phyloP scores from a whole-genome alignment of 2,888 invertebrate genomes.

The Aproaerema taeniolella region DNA sequence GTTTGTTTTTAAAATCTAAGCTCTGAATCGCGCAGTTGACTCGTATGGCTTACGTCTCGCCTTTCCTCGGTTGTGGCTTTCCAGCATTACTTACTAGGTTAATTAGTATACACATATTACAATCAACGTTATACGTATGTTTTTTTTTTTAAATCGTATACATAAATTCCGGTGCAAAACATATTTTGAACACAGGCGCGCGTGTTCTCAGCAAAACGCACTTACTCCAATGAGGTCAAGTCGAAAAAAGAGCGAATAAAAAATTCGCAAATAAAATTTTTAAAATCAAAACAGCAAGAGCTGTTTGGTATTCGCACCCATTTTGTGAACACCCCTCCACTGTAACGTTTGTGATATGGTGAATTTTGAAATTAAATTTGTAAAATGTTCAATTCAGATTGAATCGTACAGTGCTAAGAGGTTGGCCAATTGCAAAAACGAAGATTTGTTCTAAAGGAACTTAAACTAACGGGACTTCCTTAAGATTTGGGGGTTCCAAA shows the following conservation, averaged over 20 bases:
- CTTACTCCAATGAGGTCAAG: slow-evolving; percentile 25
- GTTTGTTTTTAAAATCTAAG: slow-evolving; percentile 54
- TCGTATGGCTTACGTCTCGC: slow-evolving; percentile 9
- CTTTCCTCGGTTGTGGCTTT: background rate
- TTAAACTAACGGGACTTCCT: slow-evolving; percentile 56
- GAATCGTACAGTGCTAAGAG: slow-evolving; percentile 71
- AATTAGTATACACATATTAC: slow-evolving; percentile 77
- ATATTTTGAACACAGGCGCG: slow-evolving; percentile 59
- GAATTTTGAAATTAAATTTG: slow-evolving; percentile 34
- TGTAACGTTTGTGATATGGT: slow-evolving; percentile 47
- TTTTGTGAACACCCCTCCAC: slow-evolving; percentile 65
- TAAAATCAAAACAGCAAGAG: slow-evolving; percentile 2
- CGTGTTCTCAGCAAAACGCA: slow-evolving; percentile 40
- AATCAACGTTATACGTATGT: slow-evolving; percentile 75
- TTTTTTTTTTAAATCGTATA: slow-evolving; percentile 70
- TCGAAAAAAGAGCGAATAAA: slow-evolving; percentile 26
- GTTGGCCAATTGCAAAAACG: slow-evolving; percentile 79
- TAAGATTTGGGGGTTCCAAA: slow-evolving; percentile 32
- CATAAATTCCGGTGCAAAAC: slow-evolving; percentile 72
- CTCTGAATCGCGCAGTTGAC: slow-evolving; percentile 48
- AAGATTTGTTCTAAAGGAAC: slow-evolving; percentile 74
- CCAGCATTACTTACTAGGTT: slow-evolving; percentile 46
- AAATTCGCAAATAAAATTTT: slow-evolving; percentile 2
- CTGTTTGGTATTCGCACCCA: slow-evolving; percentile 51
- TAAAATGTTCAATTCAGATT: slow-evolving; percentile 41